Conservation (phyloP, 2,113 vertebrate genomes). For the Ceyx cyanopectus region DNA sequence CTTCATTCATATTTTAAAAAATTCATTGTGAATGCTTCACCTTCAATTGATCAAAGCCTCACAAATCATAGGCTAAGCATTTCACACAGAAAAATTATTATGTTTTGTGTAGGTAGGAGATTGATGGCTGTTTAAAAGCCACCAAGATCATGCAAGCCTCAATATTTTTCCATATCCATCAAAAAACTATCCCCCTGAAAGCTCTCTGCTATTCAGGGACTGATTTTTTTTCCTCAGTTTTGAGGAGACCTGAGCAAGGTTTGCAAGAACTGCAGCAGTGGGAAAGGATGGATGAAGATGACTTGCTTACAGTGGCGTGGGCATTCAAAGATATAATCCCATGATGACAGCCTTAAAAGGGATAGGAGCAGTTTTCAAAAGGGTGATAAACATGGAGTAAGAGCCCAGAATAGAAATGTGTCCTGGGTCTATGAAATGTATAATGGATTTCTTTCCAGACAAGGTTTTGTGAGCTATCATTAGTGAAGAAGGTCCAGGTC, state of each 20-base stretch:
- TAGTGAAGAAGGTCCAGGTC: neutral
- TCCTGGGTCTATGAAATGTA: neutral
- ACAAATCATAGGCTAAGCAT: neutral
- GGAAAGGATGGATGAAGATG: neutral
- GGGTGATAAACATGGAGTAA: neutral
- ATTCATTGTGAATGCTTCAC: neutral
- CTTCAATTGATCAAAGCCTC: constrained; percentile 5
- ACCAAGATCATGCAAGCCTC: neutral
- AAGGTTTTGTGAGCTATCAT: neutral
- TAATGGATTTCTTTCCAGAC: neutral
- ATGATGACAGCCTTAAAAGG: neutral
- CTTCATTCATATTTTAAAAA: neutral
- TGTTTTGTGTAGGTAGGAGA: neutral
- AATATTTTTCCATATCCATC: neutral
- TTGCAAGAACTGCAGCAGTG: neutral
- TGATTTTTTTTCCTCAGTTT: neutral
- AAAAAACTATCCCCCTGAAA: neutral
- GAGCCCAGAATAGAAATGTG: neutral
- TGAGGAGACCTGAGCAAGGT: neutral
- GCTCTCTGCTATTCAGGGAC: neutral
- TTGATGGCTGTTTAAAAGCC: neutral
- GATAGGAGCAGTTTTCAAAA: neutral
- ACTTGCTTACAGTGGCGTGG: neutral
- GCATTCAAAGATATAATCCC: neutral
- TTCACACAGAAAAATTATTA: constrained; percentile 13